Conservation (phyloP, 2,797 vertebrate species). For the Triplophysa yarkandensis region DNA sequence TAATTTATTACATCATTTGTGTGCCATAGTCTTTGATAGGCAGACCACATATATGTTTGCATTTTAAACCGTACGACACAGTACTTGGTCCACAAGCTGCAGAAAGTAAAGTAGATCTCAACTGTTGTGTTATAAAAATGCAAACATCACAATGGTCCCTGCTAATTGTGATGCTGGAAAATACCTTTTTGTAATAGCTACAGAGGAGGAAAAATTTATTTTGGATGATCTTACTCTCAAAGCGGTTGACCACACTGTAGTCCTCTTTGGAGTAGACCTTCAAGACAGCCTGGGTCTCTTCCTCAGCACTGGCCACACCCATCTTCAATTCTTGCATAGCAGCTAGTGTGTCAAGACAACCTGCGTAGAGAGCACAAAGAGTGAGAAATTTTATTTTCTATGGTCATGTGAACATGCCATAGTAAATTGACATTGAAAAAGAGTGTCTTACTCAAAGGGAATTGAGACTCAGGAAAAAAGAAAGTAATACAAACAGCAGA, state of each 20-base stretch:
- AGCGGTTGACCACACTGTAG: constrained; percentile 97
- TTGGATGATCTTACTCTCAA: constrained; percentile 88
- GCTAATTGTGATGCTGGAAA: no score
- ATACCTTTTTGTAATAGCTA: background rate
- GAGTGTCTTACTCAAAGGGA: background rate
- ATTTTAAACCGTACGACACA: no score
- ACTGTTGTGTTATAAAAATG: no score
- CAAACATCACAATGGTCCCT: no score
- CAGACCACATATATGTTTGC: no score
- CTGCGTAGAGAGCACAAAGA: constrained; percentile 64
- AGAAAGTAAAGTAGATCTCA: no score
- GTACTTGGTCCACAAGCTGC: no score
- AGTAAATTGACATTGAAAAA: no score
- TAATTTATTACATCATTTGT: no score
- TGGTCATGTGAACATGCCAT: background rate
- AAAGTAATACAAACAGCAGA: background rate
- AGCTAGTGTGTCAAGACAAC: constrained; percentile 96
- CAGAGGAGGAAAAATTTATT: background rate
- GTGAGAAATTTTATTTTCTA: background rate
- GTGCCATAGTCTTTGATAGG: no score
- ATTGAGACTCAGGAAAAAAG: background rate
- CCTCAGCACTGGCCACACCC: constrained; percentile 92
- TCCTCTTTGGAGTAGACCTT: constrained; percentile 99
- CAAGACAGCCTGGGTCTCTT: constrained; percentile 98
- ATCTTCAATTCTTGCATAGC: constrained; percentile 99